These are phyloP conservation scores for Sitta europaea DNA, from an alignment of 2,113 vertebrate species.

Conservation along the genomic window DNA sequence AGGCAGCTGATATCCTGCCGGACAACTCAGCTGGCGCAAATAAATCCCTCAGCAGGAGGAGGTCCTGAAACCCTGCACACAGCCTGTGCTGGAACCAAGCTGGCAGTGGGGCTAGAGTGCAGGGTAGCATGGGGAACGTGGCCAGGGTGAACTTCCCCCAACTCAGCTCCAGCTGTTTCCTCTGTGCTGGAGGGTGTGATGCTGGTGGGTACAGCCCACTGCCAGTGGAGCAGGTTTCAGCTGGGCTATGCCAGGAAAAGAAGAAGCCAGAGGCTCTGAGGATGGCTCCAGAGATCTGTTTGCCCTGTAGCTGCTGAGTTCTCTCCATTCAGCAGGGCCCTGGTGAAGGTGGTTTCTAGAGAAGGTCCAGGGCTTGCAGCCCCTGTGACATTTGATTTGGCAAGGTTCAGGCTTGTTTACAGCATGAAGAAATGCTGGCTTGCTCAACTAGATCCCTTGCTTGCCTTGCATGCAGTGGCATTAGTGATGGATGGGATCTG, in stretches of 20 bases:
- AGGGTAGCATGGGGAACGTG: fast-evolving
- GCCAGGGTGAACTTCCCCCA: background rate
- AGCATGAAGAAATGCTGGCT: background rate
- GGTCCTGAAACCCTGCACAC: background rate
- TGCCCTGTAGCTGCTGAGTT: background rate
- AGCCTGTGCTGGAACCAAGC: background rate
- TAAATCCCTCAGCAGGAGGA: background rate
- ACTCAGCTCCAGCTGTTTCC: background rate
- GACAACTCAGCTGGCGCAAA: background rate
- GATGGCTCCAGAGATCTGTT: background rate
- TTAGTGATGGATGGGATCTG: fast-evolving
- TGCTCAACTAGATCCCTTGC: background rate
- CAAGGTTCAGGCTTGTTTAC: background rate
- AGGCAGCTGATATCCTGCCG: background rate
- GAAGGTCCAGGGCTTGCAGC: background rate
- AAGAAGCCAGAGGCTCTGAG: background rate
- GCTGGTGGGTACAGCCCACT: background rate
- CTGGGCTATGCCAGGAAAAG: background rate
- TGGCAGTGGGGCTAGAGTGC: fast-evolving
- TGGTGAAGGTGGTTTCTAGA: background rate
- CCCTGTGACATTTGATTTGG: fast-evolving
- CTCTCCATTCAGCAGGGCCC: background rate
- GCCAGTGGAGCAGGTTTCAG: background rate
- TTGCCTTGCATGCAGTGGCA: background rate
- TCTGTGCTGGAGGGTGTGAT: background rate